Base-by-base conservation (phyloP, 1,140 invertebrate species). In the Oncopeltus fasciatus region DNA sequence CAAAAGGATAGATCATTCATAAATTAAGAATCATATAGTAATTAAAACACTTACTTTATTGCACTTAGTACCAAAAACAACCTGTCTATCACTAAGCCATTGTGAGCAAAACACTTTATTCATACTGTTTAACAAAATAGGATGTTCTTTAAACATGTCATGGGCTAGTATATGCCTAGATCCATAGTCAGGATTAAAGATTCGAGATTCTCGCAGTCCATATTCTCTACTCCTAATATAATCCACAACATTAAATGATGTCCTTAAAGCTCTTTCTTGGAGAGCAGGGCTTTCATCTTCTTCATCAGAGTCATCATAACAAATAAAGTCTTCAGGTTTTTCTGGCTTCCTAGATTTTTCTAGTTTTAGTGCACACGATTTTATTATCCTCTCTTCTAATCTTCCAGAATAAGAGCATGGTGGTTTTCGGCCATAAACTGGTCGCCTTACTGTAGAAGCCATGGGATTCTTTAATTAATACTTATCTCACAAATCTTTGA, bases 61-160 rank as follows among this genome's bases (percentile, higher is more conserved):
- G 74, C 94, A 97, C 74, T 97, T 97, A 27, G 93, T 95, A 33
- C 92, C 92, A 75, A 95, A 92, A 2, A 95, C 90, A 62, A 96
- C 88, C 79, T 95, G 92, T 71, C 89, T 80, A 75, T 94, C 89
- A 69, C 88, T 92, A 18, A 97, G 78, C 93, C 94, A 98, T 74
- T 95, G 87, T 0, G 92, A 93, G 74, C 92, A 93, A 77, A 96
- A 96, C 47, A 96, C 87, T 80, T 97, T 97, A 75, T 97, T 95
- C 75, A 94, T 88, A 72, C 86, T 89, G 68, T 84, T 85, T 60
- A 92, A 43, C 12, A 80, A 83, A 69, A 92, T 82, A 2, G 87
- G 82, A 57, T 85, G 86, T 74, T 92, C 90, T 72, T 85, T 86
- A 68, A 91, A 85, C 80, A 92, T 85, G 74, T 90, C 88, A 72